These are phyloP conservation scores for Motacilla tschutschensis DNA, from an alignment of 2,113 vertebrate species.

Conservation along the genomic window DNA sequence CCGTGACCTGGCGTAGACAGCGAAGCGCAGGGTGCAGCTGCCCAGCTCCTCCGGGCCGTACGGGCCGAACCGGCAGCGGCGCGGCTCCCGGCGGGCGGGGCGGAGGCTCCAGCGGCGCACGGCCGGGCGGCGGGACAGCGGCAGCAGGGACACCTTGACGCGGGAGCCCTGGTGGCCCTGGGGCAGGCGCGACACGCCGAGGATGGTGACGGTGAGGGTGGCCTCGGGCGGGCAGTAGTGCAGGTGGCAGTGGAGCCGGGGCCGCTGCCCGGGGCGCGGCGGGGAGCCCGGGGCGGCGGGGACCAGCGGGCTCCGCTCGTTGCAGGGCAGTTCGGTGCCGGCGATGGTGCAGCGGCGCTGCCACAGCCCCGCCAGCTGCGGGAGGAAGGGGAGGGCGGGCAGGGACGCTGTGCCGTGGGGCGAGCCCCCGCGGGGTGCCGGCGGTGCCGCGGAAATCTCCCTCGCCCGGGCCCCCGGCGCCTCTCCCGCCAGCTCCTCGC, in stretches of 20 bases:
- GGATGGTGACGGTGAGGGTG: conserved; percentile 67
- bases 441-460: neutral
- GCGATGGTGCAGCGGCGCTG: conserved; percentile 54
- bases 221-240: conserved; percentile 62
- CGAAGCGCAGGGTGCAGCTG: conserved; percentile 69
- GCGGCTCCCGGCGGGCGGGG: conserved; percentile 58
- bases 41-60: conserved; percentile 68
- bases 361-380: conserved; percentile 47
- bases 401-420: conserved; percentile 54
- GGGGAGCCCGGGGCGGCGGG: neutral
- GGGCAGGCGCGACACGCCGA: conserved; percentile 68
- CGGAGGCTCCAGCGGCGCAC: conserved; percentile 59
- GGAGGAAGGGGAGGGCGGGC: conserved; percentile 52
- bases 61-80: conserved; percentile 67
- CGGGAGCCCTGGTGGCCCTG: conserved; percentile 47
- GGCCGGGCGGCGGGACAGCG: conserved; percentile 1
- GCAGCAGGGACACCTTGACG: conserved; percentile 70
- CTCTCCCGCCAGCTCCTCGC: conserved; percentile 67
- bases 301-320: neutral
- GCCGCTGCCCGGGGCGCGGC: conserved; percentile 12
- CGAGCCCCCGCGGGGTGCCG: fast-evolving
- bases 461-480: neutral
- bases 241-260: conserved; percentile 71
- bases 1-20: conserved; percentile 66
- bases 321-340: neutral